Base-by-base conservation (phyloP, 2,113 vertebrate species). In the Trogon melanurus region DNA sequence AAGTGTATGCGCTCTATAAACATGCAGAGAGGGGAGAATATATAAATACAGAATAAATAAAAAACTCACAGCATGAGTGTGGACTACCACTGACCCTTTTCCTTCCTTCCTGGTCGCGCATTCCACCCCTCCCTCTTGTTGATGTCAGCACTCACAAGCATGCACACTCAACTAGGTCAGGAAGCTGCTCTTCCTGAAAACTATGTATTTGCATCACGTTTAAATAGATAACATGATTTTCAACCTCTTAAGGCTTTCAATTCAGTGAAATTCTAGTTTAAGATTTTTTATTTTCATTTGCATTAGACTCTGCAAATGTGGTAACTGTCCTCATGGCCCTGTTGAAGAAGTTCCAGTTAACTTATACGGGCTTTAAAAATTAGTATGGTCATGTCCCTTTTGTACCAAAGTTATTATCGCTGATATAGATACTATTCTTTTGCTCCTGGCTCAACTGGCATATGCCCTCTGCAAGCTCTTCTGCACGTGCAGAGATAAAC, bases 141-240 rank as follows among this genome's bases (percentile, higher is more conserved):
- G 56, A 44, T 23, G 21, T 53, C 53, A 56, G 41, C 47, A 16
- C 18, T 38, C 26, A 20, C 36, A 26, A 76, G 64, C 20, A 20
- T 0, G 0, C 32, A 73, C 41, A 21, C 6, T 6, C 51, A 62
- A 30, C 58, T 18, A 12, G 18, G 51, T 56, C 64, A 58, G 74
- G 50, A 74, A 44, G 32, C 57, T 72, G 38, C 47, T 65, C 60
- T 62, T 50, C 25, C 69, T 87, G 48, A 48, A 72, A 88, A 69
- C 41, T 13, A 13, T 13, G 1, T 71, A 15, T 19, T 91, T 76
- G 48, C 15, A 21, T 81, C 38, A 48, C 0, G 0, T 16, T 25
- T 27, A 26, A 80, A 53, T 30, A 2, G 3, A 2, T 60, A 11
- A n/a, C 0, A 0, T 88, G 15, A 66, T 69, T 88, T 90, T 48